phyloP scores from a whole-genome alignment of 2,888 invertebrate species.

The Punctoribates punctum region DNA sequence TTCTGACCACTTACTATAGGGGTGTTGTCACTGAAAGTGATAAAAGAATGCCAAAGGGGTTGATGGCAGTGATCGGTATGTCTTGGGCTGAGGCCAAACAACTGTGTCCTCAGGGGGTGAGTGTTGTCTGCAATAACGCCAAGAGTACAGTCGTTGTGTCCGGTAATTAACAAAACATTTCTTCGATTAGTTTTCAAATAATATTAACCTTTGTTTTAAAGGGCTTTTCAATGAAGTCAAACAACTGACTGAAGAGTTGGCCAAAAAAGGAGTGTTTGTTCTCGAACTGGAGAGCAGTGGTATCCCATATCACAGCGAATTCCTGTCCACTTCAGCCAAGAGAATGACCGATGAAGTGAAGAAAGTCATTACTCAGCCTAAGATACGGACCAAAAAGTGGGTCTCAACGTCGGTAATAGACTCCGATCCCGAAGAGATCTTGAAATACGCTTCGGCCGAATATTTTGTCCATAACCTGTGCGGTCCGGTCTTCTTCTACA shows the following conservation, averaged over 20 bases:
- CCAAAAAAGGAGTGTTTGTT: background rate
- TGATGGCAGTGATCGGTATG: constrained; percentile 86
- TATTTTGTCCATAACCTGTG: constrained; percentile 94
- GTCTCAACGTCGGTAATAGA: constrained; percentile 87
- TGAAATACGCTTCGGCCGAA: constrained; percentile 76
- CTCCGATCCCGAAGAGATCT: constrained; percentile 65
- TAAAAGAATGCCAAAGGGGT: constrained; percentile 14
- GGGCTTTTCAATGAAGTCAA: background rate
- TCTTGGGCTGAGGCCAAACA: constrained; percentile 74
- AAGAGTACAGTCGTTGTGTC: constrained; percentile 89
- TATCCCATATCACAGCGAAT: background rate
- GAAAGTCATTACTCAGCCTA: constrained; percentile 58
- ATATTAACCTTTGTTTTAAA: constrained; percentile 50
- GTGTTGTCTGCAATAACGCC: constrained; percentile 91
- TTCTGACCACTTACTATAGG: constrained; percentile 28
- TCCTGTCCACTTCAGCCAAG: background rate
- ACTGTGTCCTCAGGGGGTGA: constrained; percentile 71
- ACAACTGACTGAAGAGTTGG: background rate
- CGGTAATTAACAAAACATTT: constrained; percentile 60
- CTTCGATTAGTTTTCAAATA: constrained; percentile 55
- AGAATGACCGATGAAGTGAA: background rate
- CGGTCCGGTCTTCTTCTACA: constrained; percentile 87
- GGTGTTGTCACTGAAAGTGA: constrained; percentile 11
- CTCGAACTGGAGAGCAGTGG: background rate
- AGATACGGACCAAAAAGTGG: constrained; percentile 76